Evolutionary conservation across 2,888 invertebrate genomes (phyloP).

Genomic region (Isotomurus palustris): DNA sequence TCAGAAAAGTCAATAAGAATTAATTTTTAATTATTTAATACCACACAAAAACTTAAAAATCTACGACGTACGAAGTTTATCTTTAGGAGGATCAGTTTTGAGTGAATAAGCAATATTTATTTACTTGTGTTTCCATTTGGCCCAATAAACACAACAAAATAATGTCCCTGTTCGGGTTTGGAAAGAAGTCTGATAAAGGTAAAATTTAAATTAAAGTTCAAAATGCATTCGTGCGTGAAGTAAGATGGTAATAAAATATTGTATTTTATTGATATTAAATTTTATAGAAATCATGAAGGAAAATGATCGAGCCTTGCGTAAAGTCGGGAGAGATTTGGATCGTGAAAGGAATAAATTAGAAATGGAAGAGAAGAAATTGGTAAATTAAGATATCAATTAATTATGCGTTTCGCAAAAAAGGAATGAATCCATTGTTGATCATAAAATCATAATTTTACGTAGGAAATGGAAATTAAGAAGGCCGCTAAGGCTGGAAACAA

Average conservation of each 20-base stretch:
- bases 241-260: not conserved
- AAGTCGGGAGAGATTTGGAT: constrained; percentile 77
- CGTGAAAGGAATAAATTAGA: constrained; percentile 76
- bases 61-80: too few relatives aligned
- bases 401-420: not conserved
- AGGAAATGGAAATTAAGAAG: constrained; percentile 84
- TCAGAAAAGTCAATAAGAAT: too few relatives aligned
- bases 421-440: not conserved
- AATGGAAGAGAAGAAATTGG: constrained; percentile 83
- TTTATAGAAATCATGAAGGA: constrained; percentile 73
- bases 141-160: too few relatives aligned
- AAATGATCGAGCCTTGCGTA: constrained; percentile 73
- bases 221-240: too few relatives aligned
- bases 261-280: constrained; percentile 17
- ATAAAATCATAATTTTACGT: constrained; percentile 1
- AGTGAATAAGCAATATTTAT: too few relatives aligned
- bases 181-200: constrained; percentile 45
- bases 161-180: constrained; percentile 40
- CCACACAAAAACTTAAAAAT: too few relatives aligned
- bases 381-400: constrained; percentile 53
- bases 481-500: constrained; percentile 81
- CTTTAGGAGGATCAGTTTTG: too few relatives aligned
- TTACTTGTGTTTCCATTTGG: too few relatives aligned
- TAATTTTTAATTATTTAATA: too few relatives aligned
- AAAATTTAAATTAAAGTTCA: not conserved